Evolutionary conservation across 1,140 invertebrate species (phyloP), one percentile per base, ranked within the genome.

Genomic region (Drosophila paulistorum): DNA sequence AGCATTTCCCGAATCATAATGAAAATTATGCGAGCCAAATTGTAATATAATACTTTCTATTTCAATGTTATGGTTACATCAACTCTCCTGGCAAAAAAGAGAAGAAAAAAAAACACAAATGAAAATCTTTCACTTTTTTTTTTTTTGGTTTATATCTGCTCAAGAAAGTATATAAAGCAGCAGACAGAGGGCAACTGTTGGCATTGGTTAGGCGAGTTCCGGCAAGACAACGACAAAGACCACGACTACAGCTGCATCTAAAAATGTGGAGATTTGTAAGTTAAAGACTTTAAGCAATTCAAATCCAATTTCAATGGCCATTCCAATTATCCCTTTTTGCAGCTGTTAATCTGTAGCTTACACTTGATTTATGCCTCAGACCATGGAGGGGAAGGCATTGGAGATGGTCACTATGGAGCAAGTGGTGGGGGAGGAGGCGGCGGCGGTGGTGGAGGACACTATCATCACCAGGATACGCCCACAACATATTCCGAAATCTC

Each of bases 401-500:
- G 48, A 0, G 77, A 61, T 0, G 67, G 71, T 9, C 73, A 74
- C 17, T 68, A 69, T 11, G 83, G 70, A 0, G 68, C 70, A 37
- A 75, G 72, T 23, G 73, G 72, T 1, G 57, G 72, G 0, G 73
- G 72, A 0, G 89, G 65, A 1, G 66, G 77, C 13, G 64, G 48
- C 1, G 65, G 57, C 1, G 67, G 62, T 1, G 39, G 68, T 14
- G 69, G 76, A n/a, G 63, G 64, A 0, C 57, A 81, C 35, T 69
- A 78, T 71, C 75, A 76, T 65, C 75, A 76, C 71, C 91, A 79
- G 78, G 76, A 93, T 58, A 91, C 92, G 17, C 91, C 92, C 14
- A 93, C 93, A 35, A 94, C 94, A 7, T 94, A 95, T 75, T 93
- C 94, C 14, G 95, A 95, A 78, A 93, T 94, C 86, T 94, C 95